These are phyloP conservation scores for Leptinotarsa texana DNA, from an alignment of 1,140 invertebrate genomes.

Conservation along the genomic window DNA sequence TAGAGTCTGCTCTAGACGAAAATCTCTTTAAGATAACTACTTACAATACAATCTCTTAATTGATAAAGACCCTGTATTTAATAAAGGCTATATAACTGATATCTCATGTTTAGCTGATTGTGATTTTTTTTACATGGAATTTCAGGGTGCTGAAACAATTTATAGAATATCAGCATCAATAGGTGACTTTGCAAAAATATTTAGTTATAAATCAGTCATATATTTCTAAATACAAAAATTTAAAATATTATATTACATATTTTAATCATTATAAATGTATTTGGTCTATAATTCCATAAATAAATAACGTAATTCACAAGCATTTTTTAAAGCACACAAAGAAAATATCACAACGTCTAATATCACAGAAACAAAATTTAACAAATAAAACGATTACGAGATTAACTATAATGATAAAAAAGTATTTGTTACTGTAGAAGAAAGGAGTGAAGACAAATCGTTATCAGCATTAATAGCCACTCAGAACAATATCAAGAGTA, in stretches of 20 bases:
- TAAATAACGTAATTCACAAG: constrained; percentile 23
- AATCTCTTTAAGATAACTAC: constrained; percentile 44
- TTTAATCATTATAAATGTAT: constrained; percentile 32
- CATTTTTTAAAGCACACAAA: neutral
- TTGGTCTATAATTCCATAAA: constrained; percentile 41
- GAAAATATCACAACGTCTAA: constrained; percentile 25
- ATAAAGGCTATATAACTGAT: constrained; percentile 49
- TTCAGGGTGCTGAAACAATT: constrained; percentile 40
- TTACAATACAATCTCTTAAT: constrained; percentile 42
- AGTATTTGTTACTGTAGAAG: too few relatives aligned
- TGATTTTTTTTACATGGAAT: constrained; percentile 38
- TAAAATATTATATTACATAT: constrained; percentile 35
- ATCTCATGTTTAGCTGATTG: constrained; percentile 48
- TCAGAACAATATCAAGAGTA: too few relatives aligned
- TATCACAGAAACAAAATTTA: constrained; percentile 29
- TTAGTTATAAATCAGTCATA: constrained; percentile 46
- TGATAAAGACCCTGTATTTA: constrained; percentile 50
- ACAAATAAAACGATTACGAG: neutral
- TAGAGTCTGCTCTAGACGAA: constrained; percentile 33
- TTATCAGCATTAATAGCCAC: too few relatives aligned
- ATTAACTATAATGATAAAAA: too few relatives aligned
- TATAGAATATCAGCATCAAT: constrained; percentile 35
- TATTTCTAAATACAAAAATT: constrained; percentile 39
- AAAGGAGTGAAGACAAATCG: too few relatives aligned
- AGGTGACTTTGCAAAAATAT: constrained; percentile 42